Conservation (phyloP, 2,888 invertebrate genomes). For the Eristalis tenax region DNA sequence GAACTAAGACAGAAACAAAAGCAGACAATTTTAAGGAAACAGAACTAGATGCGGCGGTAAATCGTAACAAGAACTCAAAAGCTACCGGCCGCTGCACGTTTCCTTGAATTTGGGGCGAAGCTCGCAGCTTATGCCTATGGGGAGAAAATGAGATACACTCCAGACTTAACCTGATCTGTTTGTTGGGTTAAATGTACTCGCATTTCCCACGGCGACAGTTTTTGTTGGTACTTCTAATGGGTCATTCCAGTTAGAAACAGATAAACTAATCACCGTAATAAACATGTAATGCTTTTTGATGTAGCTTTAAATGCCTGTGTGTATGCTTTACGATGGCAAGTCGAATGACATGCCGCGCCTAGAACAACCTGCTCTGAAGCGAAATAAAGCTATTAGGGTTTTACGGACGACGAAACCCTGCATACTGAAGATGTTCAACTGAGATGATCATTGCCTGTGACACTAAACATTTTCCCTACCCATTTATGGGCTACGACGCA, state of each 20-base stretch:
- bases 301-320: constrained; percentile 21
- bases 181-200: neutral
- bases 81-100: constrained; percentile 28
- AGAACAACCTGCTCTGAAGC: constrained; percentile 10
- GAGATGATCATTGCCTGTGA: constrained; percentile 5
- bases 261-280: constrained; percentile 70
- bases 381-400: constrained; percentile 60
- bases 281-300: constrained; percentile 60
- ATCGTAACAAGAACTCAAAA: constrained; percentile 34
- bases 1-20: neutral
- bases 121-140: neutral
- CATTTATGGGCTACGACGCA: neutral
- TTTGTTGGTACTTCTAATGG: constrained; percentile 35
- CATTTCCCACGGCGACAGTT: constrained; percentile 54
- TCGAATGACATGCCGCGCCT: neutral
- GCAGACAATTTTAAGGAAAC: constrained; percentile 24
- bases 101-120: constrained; percentile 49
- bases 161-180: neutral
- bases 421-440: neutral
- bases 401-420: constrained; percentile 31
- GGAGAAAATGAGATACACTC: neutral
- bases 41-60: constrained; percentile 5
- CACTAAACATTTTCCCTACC: neutral
- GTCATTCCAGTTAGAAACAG: constrained; percentile 46
- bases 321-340: constrained; percentile 36